Conservation (phyloP, 2,113 vertebrate species). For the Cygnus buccinator region DNA sequence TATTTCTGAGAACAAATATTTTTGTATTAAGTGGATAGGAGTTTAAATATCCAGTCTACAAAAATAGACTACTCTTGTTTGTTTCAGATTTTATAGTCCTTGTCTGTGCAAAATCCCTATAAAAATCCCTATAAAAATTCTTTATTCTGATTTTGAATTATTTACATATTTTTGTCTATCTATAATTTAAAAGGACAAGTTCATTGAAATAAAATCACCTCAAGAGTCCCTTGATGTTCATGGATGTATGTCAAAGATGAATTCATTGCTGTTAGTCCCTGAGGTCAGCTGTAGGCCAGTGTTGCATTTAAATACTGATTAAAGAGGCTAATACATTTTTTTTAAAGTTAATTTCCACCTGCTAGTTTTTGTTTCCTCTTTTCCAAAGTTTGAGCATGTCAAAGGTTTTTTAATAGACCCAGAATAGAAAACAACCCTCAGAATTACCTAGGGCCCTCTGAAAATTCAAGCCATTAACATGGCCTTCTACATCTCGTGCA, state of each 20-base stretch:
- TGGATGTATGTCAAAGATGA: fast-evolving
- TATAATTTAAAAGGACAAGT: not conserved
- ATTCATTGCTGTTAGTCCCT: not conserved
- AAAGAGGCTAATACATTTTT: not conserved
- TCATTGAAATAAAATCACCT: not conserved
- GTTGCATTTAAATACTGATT: not conserved
- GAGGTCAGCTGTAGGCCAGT: not conserved
- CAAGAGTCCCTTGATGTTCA: not conserved
- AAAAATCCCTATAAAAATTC: not conserved
- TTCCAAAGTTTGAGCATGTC: not conserved
- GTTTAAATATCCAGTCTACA: not conserved
- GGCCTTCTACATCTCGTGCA: not conserved
- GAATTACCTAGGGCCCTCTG: slow-evolving; percentile 6
- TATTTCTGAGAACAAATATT: not conserved
- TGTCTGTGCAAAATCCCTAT: not conserved
- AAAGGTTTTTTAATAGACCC: slow-evolving; percentile 15
- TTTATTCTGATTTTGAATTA: not conserved
- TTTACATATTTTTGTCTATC: not conserved
- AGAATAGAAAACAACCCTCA: slow-evolving; percentile 16
- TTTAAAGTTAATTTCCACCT: not conserved
- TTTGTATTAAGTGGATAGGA: not conserved
- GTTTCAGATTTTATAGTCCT: not conserved
- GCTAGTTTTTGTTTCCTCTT: not conserved
- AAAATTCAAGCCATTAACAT: not conserved
- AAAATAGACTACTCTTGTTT: not conserved